Evolutionary conservation across 1,140 invertebrate genomes (phyloP), one percentile per base, ranked within the genome.

Genomic region (Dendroctonus ponderosae): DNA sequence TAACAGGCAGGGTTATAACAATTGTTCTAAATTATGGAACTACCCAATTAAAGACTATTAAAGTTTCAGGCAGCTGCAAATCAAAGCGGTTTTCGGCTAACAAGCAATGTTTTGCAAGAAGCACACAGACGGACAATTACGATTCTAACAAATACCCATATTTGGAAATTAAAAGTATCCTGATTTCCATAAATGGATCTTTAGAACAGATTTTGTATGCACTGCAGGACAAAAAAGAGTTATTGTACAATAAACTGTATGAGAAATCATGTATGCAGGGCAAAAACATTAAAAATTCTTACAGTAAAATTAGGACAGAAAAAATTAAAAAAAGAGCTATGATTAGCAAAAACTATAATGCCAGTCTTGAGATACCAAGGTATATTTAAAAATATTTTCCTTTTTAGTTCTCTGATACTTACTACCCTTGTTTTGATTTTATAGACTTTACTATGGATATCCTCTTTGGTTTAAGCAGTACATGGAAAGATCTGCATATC

Each of bases 161-260:
- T 54, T 8, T 11, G 6, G 61, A 63, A 53, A 63, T 63, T 8
- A 63, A 63, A 53, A 44, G 8, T 15, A 46, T 63, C 6, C 12
- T 63, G n/a, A 7, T 63, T 9, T 43, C 41, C 11, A 63, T 63
- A 5, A 63, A 63, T 38, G 9, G 6, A 5, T 14, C 51, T 0
- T 14, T 63, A 8, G 61, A 63, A 53, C 7, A 38, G 0, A 54
- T 63, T 37, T 54, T 63, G 8, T 12, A 15, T 15, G 38, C 40
- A n/a, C 38, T 63, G 6, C 61, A 63, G 46, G 51, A 48, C 11
- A 53, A 63, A 63, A 63, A 54, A 37, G 50, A 63, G 44, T 44
- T 12, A 53, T 54, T 63, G 39, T 53, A 53, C 40, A 63, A 54
- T 12, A 63, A 63, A 42, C 12, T 63, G 8, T 8, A 63, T 9